Base-by-base conservation (phyloP, 2,888 invertebrate species). In the Apomyelois bistriatella region DNA sequence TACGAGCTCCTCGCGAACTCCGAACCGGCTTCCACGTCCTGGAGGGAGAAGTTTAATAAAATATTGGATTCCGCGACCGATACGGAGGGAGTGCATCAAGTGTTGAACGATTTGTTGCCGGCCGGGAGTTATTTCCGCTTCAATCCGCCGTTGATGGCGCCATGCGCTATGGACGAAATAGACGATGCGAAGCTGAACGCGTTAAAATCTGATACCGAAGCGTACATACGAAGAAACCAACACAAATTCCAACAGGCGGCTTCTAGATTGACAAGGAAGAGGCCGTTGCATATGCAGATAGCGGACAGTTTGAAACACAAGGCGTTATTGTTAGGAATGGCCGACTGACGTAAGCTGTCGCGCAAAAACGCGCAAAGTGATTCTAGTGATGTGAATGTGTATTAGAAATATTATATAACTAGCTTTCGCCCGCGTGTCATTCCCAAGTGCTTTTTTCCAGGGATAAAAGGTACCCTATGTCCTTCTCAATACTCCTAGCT, bases 61-160 rank as follows among this genome's bases (percentile, higher is more conserved):
- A 95, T 97, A 51, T 84, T 97, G 37, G 96, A 96, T 73, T 95
- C 95, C 59, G 97, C 97, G 5, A 96, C 96, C 0, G 96, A 97
- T 72, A 97, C 96, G 8, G 96, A 97, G 92, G 94, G 93, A 63
- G 95, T 96, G 4, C 96, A 96, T 73, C 92, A 93, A 48, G 92
- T 94, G 66, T 72, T 96, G 60, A 94, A 93, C 71, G 96, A 97
- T 79, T 83, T 96, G 49, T 82, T 97, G 0, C 94, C 95, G 0
- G 91, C 92, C 0, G 91, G 93, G 38, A 91, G 92, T 35, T 97
- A 98, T 82, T 97, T 92, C 80, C 92, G 98, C 4, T 94, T 98
- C 80, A 98, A 98, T 85, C 98, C 98, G 0, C 96, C 97, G 65
- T 86, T 98, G 53, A 94, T 95, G 53, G 94, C 95, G 73, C 93